Base-by-base conservation (phyloP, 2,888 invertebrate genomes). In the Orthosia cruda region DNA sequence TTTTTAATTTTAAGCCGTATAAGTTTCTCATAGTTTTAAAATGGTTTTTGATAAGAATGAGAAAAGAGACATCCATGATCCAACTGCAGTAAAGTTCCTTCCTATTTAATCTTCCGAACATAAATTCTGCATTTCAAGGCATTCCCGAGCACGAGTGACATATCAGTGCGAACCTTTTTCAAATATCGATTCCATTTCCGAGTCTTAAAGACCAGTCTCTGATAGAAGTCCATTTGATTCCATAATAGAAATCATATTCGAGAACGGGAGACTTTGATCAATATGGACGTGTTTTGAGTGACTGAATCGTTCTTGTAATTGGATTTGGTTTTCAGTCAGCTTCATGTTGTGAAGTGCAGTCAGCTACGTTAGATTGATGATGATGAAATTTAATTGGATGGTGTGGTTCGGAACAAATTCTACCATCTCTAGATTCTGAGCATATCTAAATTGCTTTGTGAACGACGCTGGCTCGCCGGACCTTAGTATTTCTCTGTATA, bases 261-360 rank as follows among this genome's bases (percentile, higher is more conserved):
- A 54, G 71, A 71, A 69, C 64, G 67, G 70, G 77, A 77, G 67
- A 61, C 77, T 61, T 74, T 71, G 71, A 76, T 74, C 75, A 82
- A 80, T 79, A 80, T 72, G 55, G 76, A 81, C 69, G 55, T 90
- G 88, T 90, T 91, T 88, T 88, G 87, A 89, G 84, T 80, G 50
- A 71, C 66, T 66, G 80, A 77, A 82, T 84, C 71, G 84, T 71
- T 80, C 77, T 83, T 84, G 84, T 87, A 88, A 91, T 91, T 89
- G 91, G 83, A 83, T 89, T 83, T 82, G 85, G 62, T 84, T 86
- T 87, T 87, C 74, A 85, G 81, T 76, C 76, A 70, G 76, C 72
- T 80, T 81, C 68, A 75, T 89, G 85, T 88, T 88, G 87, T 90
- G 89, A 88, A 85, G 88, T 85, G 83, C 74, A 75, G 79, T 86